phyloP scores from a whole-genome alignment of 2,888 invertebrate species.

The Priocnemis perturbator region DNA sequence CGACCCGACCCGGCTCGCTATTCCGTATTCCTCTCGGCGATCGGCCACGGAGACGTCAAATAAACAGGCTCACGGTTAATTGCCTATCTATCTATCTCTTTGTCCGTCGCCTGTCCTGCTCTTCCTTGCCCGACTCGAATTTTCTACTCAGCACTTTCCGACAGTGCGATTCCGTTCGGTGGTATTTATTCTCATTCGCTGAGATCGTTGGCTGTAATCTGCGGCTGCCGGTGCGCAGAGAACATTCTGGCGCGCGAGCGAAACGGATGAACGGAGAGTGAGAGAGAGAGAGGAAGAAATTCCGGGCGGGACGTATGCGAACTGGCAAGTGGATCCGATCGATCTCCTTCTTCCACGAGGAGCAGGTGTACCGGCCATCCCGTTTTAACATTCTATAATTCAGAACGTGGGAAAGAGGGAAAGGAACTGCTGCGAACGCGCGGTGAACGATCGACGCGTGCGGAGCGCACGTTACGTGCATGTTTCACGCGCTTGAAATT shows the following conservation, averaged over 20 bases:
- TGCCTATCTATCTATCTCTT: conserved; percentile 31
- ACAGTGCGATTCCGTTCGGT: no score
- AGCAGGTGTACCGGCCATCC: conserved; percentile 30
- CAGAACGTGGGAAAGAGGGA: conserved; percentile 30
- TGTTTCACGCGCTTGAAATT: conserved; percentile 31
- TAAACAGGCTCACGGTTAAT: conserved; percentile 50
- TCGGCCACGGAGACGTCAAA: conserved; percentile 43
- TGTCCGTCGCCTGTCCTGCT: not conserved
- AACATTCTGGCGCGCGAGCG: not conserved
- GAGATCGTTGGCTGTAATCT: no score
- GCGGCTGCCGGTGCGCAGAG: no score
- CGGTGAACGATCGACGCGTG: conserved; percentile 39
- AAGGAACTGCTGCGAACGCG: conserved; percentile 36
- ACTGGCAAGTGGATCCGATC: conserved; percentile 33
- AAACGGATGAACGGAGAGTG: conserved; percentile 21
- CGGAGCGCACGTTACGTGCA: conserved; percentile 13
- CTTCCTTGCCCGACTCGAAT: no score
- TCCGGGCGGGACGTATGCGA: conserved; percentile 20
- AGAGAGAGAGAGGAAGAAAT: conserved; percentile 22
- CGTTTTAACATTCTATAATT: conserved; percentile 49
- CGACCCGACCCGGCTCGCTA: conserved; percentile 16
- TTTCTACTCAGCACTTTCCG: no score
- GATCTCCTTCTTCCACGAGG: conserved; percentile 22
- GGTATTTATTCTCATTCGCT: no score
- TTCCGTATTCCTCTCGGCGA: conserved; percentile 50